Evolutionary conservation across 1,140 invertebrate species (phyloP), one percentile per base, ranked within the genome.

Genomic region (Euschistus heros): DNA sequence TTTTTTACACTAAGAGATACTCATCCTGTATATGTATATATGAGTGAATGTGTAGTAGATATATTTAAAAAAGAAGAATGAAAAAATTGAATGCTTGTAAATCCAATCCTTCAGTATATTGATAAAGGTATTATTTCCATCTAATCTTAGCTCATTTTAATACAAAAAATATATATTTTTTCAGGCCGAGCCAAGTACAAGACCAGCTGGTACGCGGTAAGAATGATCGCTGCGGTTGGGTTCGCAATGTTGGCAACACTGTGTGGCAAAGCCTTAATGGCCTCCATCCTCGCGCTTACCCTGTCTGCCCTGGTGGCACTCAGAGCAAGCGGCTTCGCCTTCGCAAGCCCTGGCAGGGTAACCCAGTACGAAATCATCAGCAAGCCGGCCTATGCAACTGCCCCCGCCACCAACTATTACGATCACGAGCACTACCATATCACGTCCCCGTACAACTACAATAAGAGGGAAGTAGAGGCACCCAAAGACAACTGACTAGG

Each of bases 261-360:
- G 2, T 87, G 88, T 6, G 88, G 88, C 22, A 91, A 91, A 74
- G 89, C 89, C 3, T 72, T 91, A 15, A 89, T 91, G 86, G 88
- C 87, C 0, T 86, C 85, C 14, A 72, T 91, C 52, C 85, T 91
- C 81, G 86, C 88, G 0, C 75, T 91, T 0, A 82, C 89, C 71
- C 74, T 91, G 0, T 87, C 88, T 0, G 86, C 84, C 2, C 84
- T 90, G 33, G 80, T 88, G 33, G 87, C 87, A 0, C 74, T 91
- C 5, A 89, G 90, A 69, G 83, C 84, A 0, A 71, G 88, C n/a
- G 79, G 84, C 0, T 71, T 79, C 6, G 82, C 84, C 15, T 81
- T 82, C n/a, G 62, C 62, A 18, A 30, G 26, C 85, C 86, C 69
- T 84, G 86, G 2, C 87, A 86, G 0, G 52, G 69, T 44, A 67